These are phyloP conservation scores for Oryctes rhinoceros DNA, from an alignment of 1,140 invertebrate genomes.

Conservation along the genomic window DNA sequence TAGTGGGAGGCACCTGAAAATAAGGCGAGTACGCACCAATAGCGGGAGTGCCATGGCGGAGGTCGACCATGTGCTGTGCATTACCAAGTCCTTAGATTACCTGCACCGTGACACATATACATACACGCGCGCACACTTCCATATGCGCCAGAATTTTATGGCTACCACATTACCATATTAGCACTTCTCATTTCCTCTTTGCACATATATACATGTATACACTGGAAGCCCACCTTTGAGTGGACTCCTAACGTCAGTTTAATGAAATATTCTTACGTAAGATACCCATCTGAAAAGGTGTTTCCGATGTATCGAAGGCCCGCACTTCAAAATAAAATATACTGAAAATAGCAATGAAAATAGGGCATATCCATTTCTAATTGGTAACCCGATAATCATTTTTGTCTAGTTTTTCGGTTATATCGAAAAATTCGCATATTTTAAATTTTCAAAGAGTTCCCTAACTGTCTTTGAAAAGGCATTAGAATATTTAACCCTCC, in stretches of 20 bases:
- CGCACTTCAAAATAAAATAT: too few relatives aligned
- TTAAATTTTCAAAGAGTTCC: too few relatives aligned
- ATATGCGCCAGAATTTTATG: slow-evolving; percentile 10
- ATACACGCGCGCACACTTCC: not conserved
- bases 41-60: slow-evolving; percentile 35
- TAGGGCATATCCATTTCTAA: too few relatives aligned
- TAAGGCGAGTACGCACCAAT: slow-evolving; percentile 35
- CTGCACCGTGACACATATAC: slow-evolving; percentile 24
- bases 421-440: too few relatives aligned
- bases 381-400: too few relatives aligned
- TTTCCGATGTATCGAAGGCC: too few relatives aligned
- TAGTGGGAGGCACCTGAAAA: slow-evolving; percentile 36
- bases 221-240: not conserved
- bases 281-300: too few relatives aligned
- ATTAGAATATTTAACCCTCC: too few relatives aligned
- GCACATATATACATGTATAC: not conserved
- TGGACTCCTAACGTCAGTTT: not conserved
- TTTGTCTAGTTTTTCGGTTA: too few relatives aligned
- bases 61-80: slow-evolving; percentile 28
- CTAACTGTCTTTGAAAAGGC: too few relatives aligned
- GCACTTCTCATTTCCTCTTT: slow-evolving; percentile 16
- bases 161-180: slow-evolving; percentile 22
- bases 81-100: slow-evolving; percentile 24
- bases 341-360: too few relatives aligned
- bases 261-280: too few relatives aligned